A percentile compares a stretch with the other conserved stretches of the same genome.
Conservation (phyloP, 2,888 invertebrate species). For the Tribolium freemani region DNA sequence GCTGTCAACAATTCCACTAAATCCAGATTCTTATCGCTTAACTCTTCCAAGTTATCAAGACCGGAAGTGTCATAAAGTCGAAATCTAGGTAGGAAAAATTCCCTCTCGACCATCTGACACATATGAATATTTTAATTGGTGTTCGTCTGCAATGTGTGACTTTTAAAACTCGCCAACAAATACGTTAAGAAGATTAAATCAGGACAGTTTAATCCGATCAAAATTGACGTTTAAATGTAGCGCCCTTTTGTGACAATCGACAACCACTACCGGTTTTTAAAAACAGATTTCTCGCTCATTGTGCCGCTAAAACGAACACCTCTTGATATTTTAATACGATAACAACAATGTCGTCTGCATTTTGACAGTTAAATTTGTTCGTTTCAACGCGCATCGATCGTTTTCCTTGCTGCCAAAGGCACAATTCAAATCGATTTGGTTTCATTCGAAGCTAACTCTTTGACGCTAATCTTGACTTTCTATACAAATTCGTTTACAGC, state of each 20-base stretch:
- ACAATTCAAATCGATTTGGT: conserved; percentile 43
- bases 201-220: conserved; percentile 60
- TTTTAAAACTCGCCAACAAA: conserved; percentile 56
- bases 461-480: conserved; percentile 57
- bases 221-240: conserved; percentile 59
- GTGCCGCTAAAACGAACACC: conserved; percentile 37
- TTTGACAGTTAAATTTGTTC: conserved; percentile 33
- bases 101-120: neutral
- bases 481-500: conserved; percentile 55
- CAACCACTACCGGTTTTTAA: conserved; percentile 59
- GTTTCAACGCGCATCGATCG: conserved; percentile 1
- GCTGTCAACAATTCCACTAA: neutral
- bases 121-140: conserved; percentile 54
- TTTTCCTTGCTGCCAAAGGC: conserved; percentile 1
- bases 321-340: conserved; percentile 54
- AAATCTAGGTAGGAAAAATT: neutral
- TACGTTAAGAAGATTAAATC: conserved; percentile 58
- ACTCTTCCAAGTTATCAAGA: neutral
- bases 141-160: conserved; percentile 52
- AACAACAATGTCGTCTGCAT: conserved; percentile 40
- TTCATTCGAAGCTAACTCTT: conserved; percentile 40
- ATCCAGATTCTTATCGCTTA: neutral
- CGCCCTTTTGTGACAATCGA: conserved; percentile 52
- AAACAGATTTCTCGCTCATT: conserved; percentile 55
- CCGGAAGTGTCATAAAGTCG: neutral